Conservation (phyloP, 2,888 invertebrate species). For the Epistrophe grossulariae region DNA sequence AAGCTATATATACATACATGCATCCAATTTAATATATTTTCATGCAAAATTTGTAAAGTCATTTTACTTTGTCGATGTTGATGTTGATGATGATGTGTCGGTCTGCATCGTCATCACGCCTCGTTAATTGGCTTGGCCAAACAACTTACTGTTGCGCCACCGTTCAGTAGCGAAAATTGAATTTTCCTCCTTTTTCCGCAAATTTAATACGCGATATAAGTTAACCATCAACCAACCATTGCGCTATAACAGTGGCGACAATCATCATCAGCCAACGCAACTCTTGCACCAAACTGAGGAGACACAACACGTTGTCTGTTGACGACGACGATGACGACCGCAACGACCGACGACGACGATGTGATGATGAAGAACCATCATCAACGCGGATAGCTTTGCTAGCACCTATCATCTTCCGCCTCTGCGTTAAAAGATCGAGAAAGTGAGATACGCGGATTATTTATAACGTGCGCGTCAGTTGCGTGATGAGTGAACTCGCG, state of each 20-base stretch:
- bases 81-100: too few species aligned
- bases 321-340: slow-evolving; percentile 7
- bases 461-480: slow-evolving; percentile 66
- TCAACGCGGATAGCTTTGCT: slow-evolving; percentile 41
- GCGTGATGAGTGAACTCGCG: slow-evolving; percentile 38
- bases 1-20: background rate
- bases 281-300: background rate
- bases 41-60: slow-evolving; percentile 40
- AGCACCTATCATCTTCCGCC: slow-evolving; percentile 71
- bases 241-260: slow-evolving; percentile 6
- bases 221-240: background rate
- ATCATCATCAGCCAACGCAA: slow-evolving; percentile 29
- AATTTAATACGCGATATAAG: slow-evolving; percentile 18
- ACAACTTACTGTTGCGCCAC: slow-evolving; percentile 67
- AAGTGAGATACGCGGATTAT: slow-evolving; percentile 67
- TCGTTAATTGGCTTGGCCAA: slow-evolving; percentile 71
- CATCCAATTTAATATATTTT: slow-evolving; percentile 28
- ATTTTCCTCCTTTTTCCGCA: slow-evolving; percentile 63
- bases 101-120: slow-evolving; percentile 47
- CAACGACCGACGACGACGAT: too few species aligned
- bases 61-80: slow-evolving; percentile 13
- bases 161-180: slow-evolving; percentile 69
- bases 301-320: slow-evolving; percentile 11
- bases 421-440: slow-evolving; percentile 50
- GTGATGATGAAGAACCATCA: slow-evolving; percentile 69